phyloP scores from a whole-genome alignment of 2,113 vertebrate genomes.

The Poeciliopsis prolifica region DNA sequence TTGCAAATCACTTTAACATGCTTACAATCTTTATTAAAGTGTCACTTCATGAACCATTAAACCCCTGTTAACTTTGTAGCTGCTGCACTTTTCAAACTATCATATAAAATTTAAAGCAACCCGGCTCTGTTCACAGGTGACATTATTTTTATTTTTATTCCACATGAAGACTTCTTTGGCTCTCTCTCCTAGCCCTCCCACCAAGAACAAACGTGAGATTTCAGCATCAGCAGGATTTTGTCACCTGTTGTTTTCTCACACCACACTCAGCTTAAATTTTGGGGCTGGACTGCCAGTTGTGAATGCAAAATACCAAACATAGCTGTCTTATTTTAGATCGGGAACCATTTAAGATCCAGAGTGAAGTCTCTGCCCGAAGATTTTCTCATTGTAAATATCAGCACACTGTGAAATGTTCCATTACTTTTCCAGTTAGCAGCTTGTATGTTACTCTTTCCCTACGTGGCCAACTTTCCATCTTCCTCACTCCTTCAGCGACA shows the following conservation, averaged over 20 bases:
- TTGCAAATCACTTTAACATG: too few relatives aligned
- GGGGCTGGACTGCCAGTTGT: constrained; percentile 32
- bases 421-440: constrained; percentile 68
- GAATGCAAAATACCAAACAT: constrained; percentile 26
- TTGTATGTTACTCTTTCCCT: constrained; percentile 69
- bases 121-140: background rate
- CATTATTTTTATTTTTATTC: background rate
- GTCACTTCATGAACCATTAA: too few relatives aligned
- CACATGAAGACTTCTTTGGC: background rate
- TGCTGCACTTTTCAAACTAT: too few relatives aligned
- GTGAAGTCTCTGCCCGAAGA: constrained; percentile 34
- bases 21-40: too few relatives aligned
- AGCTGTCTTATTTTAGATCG: background rate
- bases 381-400: constrained; percentile 54
- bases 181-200: background rate
- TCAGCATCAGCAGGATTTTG: constrained; percentile 53
- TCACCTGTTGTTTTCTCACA: constrained; percentile 73
- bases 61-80: too few relatives aligned
- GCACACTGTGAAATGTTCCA: constrained; percentile 64
- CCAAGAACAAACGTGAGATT: constrained; percentile 62
- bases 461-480: constrained; percentile 77
- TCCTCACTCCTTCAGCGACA: constrained; percentile 68
- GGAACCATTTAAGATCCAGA: constrained; percentile 5
- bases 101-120: too few relatives aligned
- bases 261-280: constrained; percentile 30